Evolutionary conservation across 1,140 invertebrate species (phyloP).

Genomic region (Diachasma alloeum): DNA sequence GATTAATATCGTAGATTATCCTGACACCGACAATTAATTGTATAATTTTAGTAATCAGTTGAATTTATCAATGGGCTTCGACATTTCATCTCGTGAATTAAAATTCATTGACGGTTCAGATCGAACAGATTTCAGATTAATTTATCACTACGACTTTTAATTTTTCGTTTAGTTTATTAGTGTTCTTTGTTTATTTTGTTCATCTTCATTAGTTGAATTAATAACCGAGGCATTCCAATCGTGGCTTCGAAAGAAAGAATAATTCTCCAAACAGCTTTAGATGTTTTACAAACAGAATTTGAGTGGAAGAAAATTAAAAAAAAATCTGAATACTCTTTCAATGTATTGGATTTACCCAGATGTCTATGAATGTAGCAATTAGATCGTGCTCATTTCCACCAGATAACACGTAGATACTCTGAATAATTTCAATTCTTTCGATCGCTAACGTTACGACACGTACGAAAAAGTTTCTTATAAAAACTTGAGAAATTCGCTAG

Average conservation of each 20-base stretch:
- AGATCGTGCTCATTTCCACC: neutral
- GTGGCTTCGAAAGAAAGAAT: neutral
- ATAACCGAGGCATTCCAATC: neutral
- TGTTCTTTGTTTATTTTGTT: neutral
- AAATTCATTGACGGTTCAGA: no score
- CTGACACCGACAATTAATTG: neutral
- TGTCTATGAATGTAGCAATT: neutral
- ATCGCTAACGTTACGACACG: neutral
- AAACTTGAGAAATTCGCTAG: no score
- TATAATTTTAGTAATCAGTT: no score
- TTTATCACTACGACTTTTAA: no score
- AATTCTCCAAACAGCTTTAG: neutral
- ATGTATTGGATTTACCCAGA: neutral
- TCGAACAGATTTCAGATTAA: no score
- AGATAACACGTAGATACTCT: neutral
- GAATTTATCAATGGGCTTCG: no score
- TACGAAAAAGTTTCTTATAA: no score
- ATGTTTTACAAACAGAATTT: neutral
- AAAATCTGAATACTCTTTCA: neutral
- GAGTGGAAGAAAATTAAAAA: neutral
- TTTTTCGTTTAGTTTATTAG: no score
- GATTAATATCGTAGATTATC: neutral
- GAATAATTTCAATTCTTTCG: neutral
- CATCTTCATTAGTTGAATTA: neutral
- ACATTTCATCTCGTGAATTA: no score